Conservation (phyloP, 2,113 vertebrate genomes). For the Brevimyrus niger region DNA sequence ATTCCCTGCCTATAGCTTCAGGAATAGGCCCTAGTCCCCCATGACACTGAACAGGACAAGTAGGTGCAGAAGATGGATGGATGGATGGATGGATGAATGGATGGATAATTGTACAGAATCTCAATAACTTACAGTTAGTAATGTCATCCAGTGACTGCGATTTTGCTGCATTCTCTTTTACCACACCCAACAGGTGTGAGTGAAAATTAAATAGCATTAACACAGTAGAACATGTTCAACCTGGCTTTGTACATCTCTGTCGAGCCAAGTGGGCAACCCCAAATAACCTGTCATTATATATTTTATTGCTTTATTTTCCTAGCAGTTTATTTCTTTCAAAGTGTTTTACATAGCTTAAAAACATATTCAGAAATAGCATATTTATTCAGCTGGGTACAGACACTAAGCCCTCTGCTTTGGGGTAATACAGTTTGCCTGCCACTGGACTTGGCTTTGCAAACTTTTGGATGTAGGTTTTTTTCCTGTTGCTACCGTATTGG, state of each 20-base stretch:
- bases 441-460: not conserved
- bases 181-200: not conserved
- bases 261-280: not conserved
- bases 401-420: not conserved
- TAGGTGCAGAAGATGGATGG: not conserved
- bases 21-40: not conserved
- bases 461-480: not conserved
- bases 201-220: not conserved
- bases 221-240: not conserved
- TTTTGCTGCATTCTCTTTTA: not conserved
- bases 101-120: not conserved
- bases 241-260: not conserved
- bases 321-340: not conserved
- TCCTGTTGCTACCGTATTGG: not conserved
- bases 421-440: not conserved
- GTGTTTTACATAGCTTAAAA: not conserved
- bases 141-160: not conserved
- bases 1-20: not conserved
- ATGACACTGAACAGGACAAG: not conserved
- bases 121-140: not conserved
- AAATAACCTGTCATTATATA: slow-evolving; percentile 3
- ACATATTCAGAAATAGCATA: not conserved
- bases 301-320: not conserved
- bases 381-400: not conserved
- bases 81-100: not conserved